These are phyloP conservation scores for Furnarius figulus DNA, from an alignment of 2,113 vertebrate genomes.

Conservation along the genomic window DNA sequence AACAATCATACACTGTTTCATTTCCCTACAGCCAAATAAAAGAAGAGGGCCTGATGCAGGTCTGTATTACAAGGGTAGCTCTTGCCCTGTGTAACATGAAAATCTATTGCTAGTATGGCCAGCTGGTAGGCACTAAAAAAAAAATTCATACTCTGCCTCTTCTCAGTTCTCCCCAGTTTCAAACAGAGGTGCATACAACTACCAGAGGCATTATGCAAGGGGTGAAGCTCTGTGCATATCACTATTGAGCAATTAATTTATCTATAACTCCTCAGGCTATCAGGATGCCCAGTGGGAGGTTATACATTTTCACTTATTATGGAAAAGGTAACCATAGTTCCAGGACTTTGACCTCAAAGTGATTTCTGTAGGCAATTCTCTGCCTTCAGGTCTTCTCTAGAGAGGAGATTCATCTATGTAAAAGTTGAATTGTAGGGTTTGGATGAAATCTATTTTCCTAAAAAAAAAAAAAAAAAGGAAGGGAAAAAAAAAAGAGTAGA, in stretches of 20 bases:
- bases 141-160: neutral
- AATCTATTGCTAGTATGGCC: neutral
- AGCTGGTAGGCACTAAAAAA: neutral
- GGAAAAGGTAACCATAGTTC: neutral
- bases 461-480: neutral
- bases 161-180: neutral
- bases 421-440: neutral
- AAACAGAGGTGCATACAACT: fast-evolving
- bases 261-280: constrained; percentile 9
- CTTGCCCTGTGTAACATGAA: neutral
- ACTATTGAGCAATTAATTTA: constrained; percentile 17
- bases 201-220: neutral
- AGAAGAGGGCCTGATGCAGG: neutral
- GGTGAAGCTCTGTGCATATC: neutral
- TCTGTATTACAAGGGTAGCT: neutral
- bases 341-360: constrained; percentile 40
- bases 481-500: neutral
- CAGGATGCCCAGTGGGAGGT: neutral
- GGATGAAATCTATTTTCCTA: neutral
- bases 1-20: neutral
- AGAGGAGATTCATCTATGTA: constrained; percentile 1
- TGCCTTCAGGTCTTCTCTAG: constrained; percentile 19
- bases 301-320: constrained; percentile 19
- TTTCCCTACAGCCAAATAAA: neutral
- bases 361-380: constrained; percentile 41